These are phyloP conservation scores for Xenopus petersii DNA, from an alignment of 2,797 vertebrate genomes.

Conservation along the genomic window DNA sequence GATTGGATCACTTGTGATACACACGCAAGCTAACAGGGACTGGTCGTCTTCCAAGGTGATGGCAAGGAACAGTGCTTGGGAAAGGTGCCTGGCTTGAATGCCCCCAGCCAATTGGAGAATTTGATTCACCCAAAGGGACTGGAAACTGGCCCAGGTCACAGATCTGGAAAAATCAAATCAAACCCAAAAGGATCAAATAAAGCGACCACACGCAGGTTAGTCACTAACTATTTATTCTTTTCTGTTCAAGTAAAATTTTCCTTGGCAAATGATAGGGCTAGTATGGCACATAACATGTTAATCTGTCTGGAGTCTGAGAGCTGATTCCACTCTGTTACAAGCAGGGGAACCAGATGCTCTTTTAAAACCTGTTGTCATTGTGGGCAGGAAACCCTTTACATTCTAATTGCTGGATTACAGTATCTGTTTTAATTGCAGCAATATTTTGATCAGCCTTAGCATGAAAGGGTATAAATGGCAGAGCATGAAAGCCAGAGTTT, in stretches of 20 bases:
- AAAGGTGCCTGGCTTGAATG: constrained; percentile 31
- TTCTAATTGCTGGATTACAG: neutral
- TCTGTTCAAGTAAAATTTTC: too few species aligned
- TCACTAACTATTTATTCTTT: neutral
- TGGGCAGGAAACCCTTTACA: neutral
- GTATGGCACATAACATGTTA: constrained; percentile 22
- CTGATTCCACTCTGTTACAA: constrained; percentile 8
- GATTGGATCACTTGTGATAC: constrained; percentile 28
- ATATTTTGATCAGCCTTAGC: too few species aligned
- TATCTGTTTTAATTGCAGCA: neutral
- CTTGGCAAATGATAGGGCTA: neutral
- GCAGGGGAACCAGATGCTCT: neutral
- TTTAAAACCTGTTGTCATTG: constrained; percentile 44
- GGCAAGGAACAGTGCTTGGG: constrained; percentile 20
- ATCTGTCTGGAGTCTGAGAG: constrained; percentile 1
- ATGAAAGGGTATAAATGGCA: too few species aligned
- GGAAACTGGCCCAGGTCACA: constrained; percentile 33
- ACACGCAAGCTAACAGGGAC: constrained; percentile 2
- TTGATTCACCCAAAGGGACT: constrained; percentile 10
- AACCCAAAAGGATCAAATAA: constrained; percentile 1
- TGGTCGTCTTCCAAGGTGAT: constrained; percentile 23
- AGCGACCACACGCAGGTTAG: constrained; percentile 37
- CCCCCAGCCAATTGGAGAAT: neutral
- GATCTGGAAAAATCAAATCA: neutral
- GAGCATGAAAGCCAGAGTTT: too few species aligned